Evolutionary conservation across 2,888 invertebrate species (phyloP).

Genomic region (Bunonema sp.): DNA sequence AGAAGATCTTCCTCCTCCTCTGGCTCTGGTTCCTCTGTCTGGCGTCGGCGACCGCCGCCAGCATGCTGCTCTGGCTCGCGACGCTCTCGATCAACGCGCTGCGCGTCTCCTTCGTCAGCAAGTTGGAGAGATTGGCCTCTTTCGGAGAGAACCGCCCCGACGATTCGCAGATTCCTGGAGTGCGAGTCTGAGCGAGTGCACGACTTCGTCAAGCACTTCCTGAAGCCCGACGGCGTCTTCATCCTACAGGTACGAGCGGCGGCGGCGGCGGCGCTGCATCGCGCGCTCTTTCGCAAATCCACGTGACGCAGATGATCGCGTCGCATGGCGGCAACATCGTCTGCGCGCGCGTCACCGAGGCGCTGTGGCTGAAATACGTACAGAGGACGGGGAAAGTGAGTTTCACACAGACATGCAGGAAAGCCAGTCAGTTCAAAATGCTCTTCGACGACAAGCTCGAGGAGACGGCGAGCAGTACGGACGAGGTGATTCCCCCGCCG

Average conservation of each 20-base stretch:
- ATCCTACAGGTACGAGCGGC: no score
- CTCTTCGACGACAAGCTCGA: slow-evolving; percentile 15
- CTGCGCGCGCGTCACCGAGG: slow-evolving; percentile 20
- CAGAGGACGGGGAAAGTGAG: slow-evolving; percentile 16
- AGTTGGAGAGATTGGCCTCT: background rate
- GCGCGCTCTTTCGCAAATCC: no score
- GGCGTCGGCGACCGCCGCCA: slow-evolving; percentile 38
- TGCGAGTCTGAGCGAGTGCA: slow-evolving; percentile 10
- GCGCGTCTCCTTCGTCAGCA: slow-evolving; percentile 10
- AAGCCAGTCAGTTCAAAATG: no score
- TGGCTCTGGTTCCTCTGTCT: slow-evolving; percentile 43
- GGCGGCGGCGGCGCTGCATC: no score
- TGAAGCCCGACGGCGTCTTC: slow-evolving; percentile 41
- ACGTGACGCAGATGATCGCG: no score
- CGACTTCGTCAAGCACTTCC: slow-evolving; percentile 32
- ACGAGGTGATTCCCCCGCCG: no score
- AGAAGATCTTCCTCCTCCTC: slow-evolving; percentile 44
- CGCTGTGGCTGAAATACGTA: slow-evolving; percentile 23
- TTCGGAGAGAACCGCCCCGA: background rate
- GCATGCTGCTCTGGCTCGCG: slow-evolving; percentile 31
- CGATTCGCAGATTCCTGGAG: slow-evolving; percentile 3
- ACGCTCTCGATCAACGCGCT: slow-evolving; percentile 11
- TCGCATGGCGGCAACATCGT: slow-evolving; percentile 25
- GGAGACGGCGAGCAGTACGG: no score
- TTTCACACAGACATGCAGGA: no score